phyloP scores from a whole-genome alignment of 1,140 invertebrate genomes.

The Neodiprion lecontei region DNA sequence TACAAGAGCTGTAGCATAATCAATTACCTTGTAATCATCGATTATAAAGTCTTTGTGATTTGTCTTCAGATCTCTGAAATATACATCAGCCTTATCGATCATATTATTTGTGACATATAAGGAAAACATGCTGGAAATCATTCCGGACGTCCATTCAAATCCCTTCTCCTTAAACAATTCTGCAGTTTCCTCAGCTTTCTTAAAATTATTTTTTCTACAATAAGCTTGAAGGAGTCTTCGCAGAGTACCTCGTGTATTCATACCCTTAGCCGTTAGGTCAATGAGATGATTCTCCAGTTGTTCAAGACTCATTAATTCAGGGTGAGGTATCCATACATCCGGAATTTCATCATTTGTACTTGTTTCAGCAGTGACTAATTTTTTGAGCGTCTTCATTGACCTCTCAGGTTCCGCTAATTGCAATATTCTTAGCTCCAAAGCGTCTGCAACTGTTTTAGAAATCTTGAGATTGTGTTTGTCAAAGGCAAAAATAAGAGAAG shows the following conservation, averaged over 20 bases:
- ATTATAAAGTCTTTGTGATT: conserved; percentile 57
- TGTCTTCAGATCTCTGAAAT: conserved; percentile 57
- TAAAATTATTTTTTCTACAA: conserved; percentile 56
- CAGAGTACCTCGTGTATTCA: conserved; percentile 65
- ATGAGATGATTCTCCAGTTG: conserved; percentile 61
- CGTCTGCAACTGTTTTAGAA: neutral
- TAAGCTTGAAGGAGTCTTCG: conserved; percentile 62
- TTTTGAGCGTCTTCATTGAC: neutral
- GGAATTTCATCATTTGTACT: conserved; percentile 2
- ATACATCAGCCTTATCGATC: conserved; percentile 56
- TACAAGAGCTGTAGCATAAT: conserved; percentile 62
- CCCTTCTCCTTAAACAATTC: conserved; percentile 56
- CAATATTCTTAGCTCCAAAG: neutral
- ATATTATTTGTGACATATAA: conserved; percentile 60
- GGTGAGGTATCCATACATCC: conserved; percentile 17
- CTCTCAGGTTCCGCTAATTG: neutral
- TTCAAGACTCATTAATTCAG: conserved; percentile 63
- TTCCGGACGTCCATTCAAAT: conserved; percentile 61
- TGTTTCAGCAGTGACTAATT: neutral
- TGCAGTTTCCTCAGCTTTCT: conserved; percentile 57
- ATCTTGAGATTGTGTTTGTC: conserved; percentile 8
- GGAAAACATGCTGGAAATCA: conserved; percentile 64
- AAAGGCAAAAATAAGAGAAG: conserved; percentile 23
- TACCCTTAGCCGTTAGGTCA: conserved; percentile 63
- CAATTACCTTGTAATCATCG: conserved; percentile 65